These are phyloP conservation scores for Taenioides sp. DNA, from an alignment of 2,797 vertebrate species.

Conservation along the genomic window DNA sequence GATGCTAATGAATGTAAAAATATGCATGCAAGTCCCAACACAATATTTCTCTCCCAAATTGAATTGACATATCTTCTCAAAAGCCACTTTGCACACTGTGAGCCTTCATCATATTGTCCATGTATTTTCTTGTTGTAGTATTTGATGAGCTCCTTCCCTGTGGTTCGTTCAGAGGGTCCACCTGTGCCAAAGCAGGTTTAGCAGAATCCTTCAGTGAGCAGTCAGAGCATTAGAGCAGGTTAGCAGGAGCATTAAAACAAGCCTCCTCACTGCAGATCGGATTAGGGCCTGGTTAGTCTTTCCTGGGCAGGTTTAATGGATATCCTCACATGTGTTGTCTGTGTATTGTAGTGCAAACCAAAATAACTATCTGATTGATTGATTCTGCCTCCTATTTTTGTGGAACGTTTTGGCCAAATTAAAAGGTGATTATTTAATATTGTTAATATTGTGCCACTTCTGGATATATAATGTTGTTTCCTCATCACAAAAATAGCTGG, in stretches of 20 bases:
- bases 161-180: slow-evolving; percentile 42
- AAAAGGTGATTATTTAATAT: no score
- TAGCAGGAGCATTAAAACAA: slow-evolving; percentile 58
- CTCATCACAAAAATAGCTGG: no score
- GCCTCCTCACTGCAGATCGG: slow-evolving; percentile 24
- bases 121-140: neutral
- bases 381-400: neutral
- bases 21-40: neutral
- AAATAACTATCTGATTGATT: neutral
- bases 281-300: neutral
- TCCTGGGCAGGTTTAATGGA: neutral
- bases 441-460: no score
- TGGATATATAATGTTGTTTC: no score
- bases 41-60: neutral
- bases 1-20: no score
- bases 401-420: no score
- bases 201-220: slow-evolving; percentile 50
- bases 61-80: neutral
- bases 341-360: neutral
- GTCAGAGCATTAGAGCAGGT: slow-evolving; percentile 51
- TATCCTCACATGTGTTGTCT: neutral
- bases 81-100: neutral
- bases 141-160: slow-evolving; percentile 23
- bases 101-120: neutral
- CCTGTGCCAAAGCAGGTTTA: slow-evolving; percentile 62